These are phyloP conservation scores for Drosophila navojoa DNA, from an alignment of 1,140 invertebrate species.

Conservation along the genomic window DNA sequence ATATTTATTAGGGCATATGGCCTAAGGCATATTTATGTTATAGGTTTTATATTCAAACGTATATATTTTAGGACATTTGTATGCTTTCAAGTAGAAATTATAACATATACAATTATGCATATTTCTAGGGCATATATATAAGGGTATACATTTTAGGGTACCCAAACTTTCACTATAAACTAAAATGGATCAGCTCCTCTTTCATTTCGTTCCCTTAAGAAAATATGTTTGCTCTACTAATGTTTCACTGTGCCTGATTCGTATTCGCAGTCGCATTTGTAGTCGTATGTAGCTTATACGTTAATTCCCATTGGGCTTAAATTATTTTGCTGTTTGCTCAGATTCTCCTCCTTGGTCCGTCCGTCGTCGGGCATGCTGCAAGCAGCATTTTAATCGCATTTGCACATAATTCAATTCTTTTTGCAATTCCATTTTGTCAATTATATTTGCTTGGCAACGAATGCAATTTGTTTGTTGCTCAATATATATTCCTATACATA, in stretches of 20 bases:
- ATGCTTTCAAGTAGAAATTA: too few species aligned
- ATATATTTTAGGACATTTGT: too few species aligned
- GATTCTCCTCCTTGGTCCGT: neutral
- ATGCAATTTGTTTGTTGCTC: conserved; percentile 48
- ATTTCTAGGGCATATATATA: too few species aligned
- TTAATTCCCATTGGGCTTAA: conserved; percentile 64
- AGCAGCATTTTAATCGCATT: conserved; percentile 71
- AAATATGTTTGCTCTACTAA: neutral
- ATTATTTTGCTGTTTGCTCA: conserved; percentile 58
- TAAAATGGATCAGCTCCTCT: too few species aligned
- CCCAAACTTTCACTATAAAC: too few species aligned
- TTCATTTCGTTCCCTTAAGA: too few species aligned
- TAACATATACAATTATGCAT: too few species aligned
- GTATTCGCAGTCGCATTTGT: conserved; percentile 12
- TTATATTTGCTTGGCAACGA: conserved; percentile 53
- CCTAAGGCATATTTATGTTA: too few species aligned
- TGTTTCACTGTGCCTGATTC: conserved; percentile 2
- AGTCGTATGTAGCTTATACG: conserved; percentile 56
- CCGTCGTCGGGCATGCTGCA: neutral
- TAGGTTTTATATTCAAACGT: too few species aligned
- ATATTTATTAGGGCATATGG: too few species aligned
- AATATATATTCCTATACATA: conserved; percentile 25
- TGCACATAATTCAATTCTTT: conserved; percentile 73
- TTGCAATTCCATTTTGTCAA: conserved; percentile 76
- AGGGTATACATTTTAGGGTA: too few species aligned